Conservation (phyloP, 1,140 invertebrate species). For the Drosophila setifemur region DNA sequence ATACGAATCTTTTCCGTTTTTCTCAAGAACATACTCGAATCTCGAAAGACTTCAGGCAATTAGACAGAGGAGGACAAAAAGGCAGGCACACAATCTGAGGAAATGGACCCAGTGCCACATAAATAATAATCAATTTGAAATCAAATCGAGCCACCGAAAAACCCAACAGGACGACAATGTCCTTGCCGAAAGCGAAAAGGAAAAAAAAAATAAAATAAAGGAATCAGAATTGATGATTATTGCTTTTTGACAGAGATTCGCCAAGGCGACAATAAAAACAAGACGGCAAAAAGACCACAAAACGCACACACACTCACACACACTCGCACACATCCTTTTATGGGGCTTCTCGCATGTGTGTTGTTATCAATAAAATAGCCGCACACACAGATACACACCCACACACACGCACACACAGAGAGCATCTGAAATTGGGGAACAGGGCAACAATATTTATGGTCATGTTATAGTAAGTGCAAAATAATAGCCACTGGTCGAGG, state of each 20-base stretch:
- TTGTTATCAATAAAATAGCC: slow-evolving; percentile 82
- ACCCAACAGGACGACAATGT: slow-evolving; percentile 35
- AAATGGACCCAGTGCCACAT: slow-evolving; percentile 42
- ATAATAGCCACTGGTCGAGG: slow-evolving; percentile 64
- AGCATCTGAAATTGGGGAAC: slow-evolving; percentile 8
- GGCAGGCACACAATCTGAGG: background rate
- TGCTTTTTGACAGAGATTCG: slow-evolving; percentile 82
- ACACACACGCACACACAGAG: background rate
- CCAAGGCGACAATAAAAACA: slow-evolving; percentile 74
- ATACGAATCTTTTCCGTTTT: too few relatives aligned
- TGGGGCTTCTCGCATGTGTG: slow-evolving; percentile 38
- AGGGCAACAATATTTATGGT: slow-evolving; percentile 78
- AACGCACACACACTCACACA: slow-evolving; percentile 9
- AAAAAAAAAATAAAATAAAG: slow-evolving; percentile 2
- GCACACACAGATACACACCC: too few relatives aligned
- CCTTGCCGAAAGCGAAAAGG: slow-evolving; percentile 14
- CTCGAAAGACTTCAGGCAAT: slow-evolving; percentile 16
- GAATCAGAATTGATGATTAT: slow-evolving; percentile 82
- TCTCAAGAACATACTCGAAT: too few relatives aligned
- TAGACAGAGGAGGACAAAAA: slow-evolving; percentile 16
- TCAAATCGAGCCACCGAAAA: slow-evolving; percentile 60
- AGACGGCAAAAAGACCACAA: background rate
- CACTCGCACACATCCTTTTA: slow-evolving; percentile 53
- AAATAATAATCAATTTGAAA: slow-evolving; percentile 82
- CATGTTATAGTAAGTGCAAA: slow-evolving; percentile 82